Base-by-base conservation (phyloP, 2,888 invertebrate species). In the Hirtodrosophila alboralis region DNA sequence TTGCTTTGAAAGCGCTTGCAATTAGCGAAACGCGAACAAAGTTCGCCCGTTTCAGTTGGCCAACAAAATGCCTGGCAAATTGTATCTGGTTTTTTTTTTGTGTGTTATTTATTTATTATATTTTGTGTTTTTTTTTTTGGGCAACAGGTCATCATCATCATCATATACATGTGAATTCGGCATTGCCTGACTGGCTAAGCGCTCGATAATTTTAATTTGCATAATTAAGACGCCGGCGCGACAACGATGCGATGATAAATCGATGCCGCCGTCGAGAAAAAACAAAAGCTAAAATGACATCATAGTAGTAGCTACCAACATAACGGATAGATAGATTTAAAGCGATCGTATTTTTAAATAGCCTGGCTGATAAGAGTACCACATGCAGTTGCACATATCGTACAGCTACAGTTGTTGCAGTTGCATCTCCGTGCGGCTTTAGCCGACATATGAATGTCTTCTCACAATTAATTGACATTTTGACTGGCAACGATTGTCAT, bases 391-490 rank as follows among this genome's bases (percentile, higher is more conserved):
- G 13, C 18, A 21, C 34, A 21, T 34, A 12, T n/a, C n/a, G n/a
- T n/a, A n/a, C 12, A 27, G 36, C 10, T 30, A 37, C 31, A 28
- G 10, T 27, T 41, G 33, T 36, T 21, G 23, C 34, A 36, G 57
- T 8, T 34, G 27, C 38, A 26, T 33, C 48, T 67, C 48, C 53
- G 30, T 45, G 23, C 23, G 23, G 23, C 23, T 4, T 23, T 23
- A 6, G 43, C 60, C 74, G 79, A 80, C 80, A 67, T 67, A 67
- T 70, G 65, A 70, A 67, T 71, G 62, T 73, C 83, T 83, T 75
- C 62, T 80, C 75, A 80, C 84, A 84, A 69, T 72, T 84, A 80
- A 80, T 80, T 80, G 84, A 84, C 80, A 63, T 84, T 79, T 80
- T 72, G 84, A 84, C 77, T 75, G 76, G 64, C 76, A 66, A 78